A percentile compares a stretch with the other conserved stretches of the same genome.
Evolutionary conservation across 2,888 invertebrate species (phyloP).

Genomic region (Crocallis elinguaria): DNA sequence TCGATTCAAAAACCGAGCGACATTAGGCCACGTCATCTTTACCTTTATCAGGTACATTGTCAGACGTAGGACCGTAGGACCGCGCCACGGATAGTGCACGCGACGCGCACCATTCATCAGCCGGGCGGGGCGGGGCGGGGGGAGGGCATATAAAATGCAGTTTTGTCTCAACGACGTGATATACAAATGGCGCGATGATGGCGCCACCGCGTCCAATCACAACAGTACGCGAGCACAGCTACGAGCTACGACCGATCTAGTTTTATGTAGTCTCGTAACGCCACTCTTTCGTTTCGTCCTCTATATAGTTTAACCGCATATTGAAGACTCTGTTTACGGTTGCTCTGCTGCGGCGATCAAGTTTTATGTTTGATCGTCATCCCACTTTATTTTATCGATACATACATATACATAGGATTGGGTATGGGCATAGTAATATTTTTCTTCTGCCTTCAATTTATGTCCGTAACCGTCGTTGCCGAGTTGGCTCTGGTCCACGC

Average conservation of each 20-base stretch:
- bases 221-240: background rate
- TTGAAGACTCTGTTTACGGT: conserved; percentile 9
- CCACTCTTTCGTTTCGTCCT: background rate
- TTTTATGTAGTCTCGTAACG: background rate
- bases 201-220: background rate
- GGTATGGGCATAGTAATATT: background rate
- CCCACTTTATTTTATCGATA: background rate
- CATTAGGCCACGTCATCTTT: too few relatives aligned
- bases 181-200: too few relatives aligned
- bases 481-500: background rate
- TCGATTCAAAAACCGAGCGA: too few relatives aligned
- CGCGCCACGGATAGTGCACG: background rate
- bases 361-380: background rate
- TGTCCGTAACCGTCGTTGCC: background rate
- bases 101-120: conserved; percentile 2
- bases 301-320: conserved; percentile 7
- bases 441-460: background rate
- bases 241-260: background rate
- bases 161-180: too few relatives aligned
- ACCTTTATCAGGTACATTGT: too few relatives aligned
- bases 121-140: background rate
- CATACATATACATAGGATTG: background rate
- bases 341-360: background rate
- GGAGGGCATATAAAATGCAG: too few relatives aligned
- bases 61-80: background rate